phyloP scores from a whole-genome alignment of 1,140 invertebrate species.

The Phthorimaea operculella region DNA sequence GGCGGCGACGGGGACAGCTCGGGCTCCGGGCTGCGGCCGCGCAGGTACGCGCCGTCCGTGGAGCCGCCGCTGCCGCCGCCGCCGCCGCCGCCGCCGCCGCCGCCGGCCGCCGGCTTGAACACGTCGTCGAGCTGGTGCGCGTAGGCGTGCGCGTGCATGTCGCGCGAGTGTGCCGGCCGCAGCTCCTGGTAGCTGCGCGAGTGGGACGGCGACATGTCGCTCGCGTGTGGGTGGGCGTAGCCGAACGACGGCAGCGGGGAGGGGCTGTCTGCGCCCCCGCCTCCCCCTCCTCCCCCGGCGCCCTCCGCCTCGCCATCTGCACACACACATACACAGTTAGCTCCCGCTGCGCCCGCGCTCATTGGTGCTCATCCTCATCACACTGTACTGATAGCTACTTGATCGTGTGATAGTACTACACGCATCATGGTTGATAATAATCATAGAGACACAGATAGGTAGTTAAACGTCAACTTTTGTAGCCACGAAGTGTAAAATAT shows the following conservation, averaged over 20 bases:
- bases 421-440: no score
- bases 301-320: slow-evolving; percentile 43
- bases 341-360: slow-evolving; percentile 17
- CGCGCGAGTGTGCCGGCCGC: slow-evolving; percentile 46
- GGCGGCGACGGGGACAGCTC: slow-evolving; percentile 30
- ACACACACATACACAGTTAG: slow-evolving; percentile 31
- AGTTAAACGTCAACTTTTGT: no score
- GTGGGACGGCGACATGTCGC: slow-evolving; percentile 36
- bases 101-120: slow-evolving; percentile 30
- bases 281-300: slow-evolving; percentile 22
- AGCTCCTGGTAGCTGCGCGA: slow-evolving; percentile 55
- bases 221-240: slow-evolving; percentile 31
- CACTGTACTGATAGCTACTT: not conserved
- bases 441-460: no score
- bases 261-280: slow-evolving; percentile 36
- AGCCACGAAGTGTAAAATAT: no score
- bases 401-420: no score
- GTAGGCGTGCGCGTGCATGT: slow-evolving; percentile 54
- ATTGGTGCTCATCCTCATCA: not conserved
- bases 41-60: slow-evolving; percentile 42
- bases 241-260: slow-evolving; percentile 38
- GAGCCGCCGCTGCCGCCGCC: slow-evolving; percentile 20
- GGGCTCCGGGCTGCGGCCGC: slow-evolving; percentile 38
- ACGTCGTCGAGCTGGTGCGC: slow-evolving; percentile 47
- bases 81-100: not conserved